phyloP scores from a whole-genome alignment of 1,140 invertebrate species.

The Chironomus striatipennis region DNA sequence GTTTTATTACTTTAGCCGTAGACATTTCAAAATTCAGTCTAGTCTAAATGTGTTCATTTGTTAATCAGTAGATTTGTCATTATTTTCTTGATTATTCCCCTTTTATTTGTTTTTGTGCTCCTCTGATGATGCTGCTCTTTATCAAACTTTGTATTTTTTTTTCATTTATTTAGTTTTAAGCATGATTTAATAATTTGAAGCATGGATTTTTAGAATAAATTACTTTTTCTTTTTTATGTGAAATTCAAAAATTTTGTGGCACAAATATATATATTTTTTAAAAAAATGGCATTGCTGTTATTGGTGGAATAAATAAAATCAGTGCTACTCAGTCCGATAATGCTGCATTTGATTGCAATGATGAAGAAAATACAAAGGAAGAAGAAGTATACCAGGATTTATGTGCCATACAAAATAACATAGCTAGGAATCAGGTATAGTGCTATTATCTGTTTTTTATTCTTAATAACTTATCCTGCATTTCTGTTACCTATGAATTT shows the following conservation, averaged over 20 bases:
- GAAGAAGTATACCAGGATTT: constrained; percentile 42
- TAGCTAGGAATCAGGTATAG: constrained; percentile 40
- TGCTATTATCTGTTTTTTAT: neutral
- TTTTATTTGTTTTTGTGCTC: too few relatives aligned
- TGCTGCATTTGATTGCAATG: constrained; percentile 39
- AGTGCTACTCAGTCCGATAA: constrained; percentile 30
- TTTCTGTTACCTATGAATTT: constrained; percentile 28
- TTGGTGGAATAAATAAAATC: neutral
- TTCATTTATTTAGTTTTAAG: constrained; percentile 27
- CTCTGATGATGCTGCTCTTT: constrained; percentile 1
- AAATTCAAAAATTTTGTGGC: neutral
- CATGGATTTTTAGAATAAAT: constrained; percentile 7
- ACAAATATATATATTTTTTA: neutral
- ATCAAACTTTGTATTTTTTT: constrained; percentile 27
- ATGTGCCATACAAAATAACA: constrained; percentile 37
- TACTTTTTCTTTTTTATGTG: constrained; percentile 10
- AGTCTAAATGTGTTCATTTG: too few relatives aligned
- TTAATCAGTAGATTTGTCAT: too few relatives aligned
- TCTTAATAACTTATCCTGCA: neutral
- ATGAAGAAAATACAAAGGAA: constrained; percentile 40
- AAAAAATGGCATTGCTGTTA: neutral
- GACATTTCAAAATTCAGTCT: too few relatives aligned
- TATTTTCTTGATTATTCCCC: too few relatives aligned
- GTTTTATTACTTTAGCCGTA: too few relatives aligned
- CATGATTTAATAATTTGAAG: neutral